phyloP scores from a whole-genome alignment of 1,140 invertebrate genomes.

The Hylyphantes graminicola region DNA sequence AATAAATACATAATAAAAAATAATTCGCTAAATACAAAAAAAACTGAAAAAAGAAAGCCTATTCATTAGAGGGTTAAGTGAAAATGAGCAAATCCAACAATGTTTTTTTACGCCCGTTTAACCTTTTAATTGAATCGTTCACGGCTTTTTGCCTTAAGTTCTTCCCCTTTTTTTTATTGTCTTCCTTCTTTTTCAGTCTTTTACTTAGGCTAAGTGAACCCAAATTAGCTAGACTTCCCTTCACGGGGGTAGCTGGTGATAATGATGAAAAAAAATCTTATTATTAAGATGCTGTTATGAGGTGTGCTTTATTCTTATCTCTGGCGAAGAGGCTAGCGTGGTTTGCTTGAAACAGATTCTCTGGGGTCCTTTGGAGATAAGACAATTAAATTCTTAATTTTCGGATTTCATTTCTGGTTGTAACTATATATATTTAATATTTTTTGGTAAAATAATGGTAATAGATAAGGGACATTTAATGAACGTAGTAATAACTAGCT shows the following conservation, averaged over 20 bases:
- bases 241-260: not conserved
- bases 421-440: too few relatives aligned
- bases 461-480: too few relatives aligned
- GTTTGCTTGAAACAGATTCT: conserved; percentile 15
- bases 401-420: too few relatives aligned
- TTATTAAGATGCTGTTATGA: conserved; percentile 56
- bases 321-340: not conserved
- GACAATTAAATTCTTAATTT: too few relatives aligned
- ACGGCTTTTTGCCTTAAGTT: conserved; percentile 54
- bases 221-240: conserved; percentile 52
- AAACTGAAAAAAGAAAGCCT: conserved; percentile 29
- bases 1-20: conserved; percentile 33
- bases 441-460: too few relatives aligned
- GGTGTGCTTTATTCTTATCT: conserved; percentile 52
- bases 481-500: too few relatives aligned
- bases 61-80: conserved; percentile 58
- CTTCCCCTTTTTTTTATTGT: conserved; percentile 31
- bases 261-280: conserved; percentile 30
- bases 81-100: conserved; percentile 61
- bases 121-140: conserved; percentile 60
- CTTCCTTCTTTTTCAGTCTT: conserved; percentile 35
- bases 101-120: conserved; percentile 60
- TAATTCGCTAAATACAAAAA: conserved; percentile 12
- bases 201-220: conserved; percentile 56
- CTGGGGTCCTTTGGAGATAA: not conserved